Evolutionary conservation across 2,113 vertebrate genomes (phyloP), one percentile per base, ranked within the genome.

Genomic region (Mohoua ochrocephala): DNA sequence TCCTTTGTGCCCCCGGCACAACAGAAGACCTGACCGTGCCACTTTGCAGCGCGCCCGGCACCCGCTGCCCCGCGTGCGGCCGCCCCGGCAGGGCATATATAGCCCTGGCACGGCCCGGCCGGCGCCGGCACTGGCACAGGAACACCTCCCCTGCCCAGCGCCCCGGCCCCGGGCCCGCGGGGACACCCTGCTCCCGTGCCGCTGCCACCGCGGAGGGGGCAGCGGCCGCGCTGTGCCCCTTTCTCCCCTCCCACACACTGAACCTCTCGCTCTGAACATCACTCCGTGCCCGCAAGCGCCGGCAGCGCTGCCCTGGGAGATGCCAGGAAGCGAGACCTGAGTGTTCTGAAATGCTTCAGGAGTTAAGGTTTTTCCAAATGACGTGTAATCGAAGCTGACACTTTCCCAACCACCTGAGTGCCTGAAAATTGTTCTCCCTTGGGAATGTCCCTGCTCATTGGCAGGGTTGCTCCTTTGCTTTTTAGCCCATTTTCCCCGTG

Each of bases 21-120:
- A 98, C 98, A 96, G 97, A 98, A 99, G 65, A 68, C 95, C 98
- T 98, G 98, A 98, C 92, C 82, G 41, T 82, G 89, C 97, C 93
- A 83, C 93, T 97, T 95, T 91, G 91, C 88, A 47, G 69, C 57
- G 44, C 2, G 20, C 49, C 56, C 54, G 31, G 85, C 88, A 87
- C 59, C 74, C 28, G 14, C 71, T 71, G 83, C 75, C 93, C 88
- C 26, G 2, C 39, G 12, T 60, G 87, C 11, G 13, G 87, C 87
- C 27, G 1, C 84, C 82, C 70, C 44, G 7, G 6, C 94, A 44
- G 84, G 56, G 78, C 95, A 91, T 89, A 96, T 84, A 89, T 89
- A 95, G 76, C 89, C 84, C 93, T 59, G 2, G 24, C 31, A 8
- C 3, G 42, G 41, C 81, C 61, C 8, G 4, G 70, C 41, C 20